Percentiles rank a stretch among this genome's conserved stretches.
These are phyloP conservation scores for Percopsis omiscomaycus DNA, from an alignment of 2,797 vertebrate species.

Conservation along the genomic window DNA sequence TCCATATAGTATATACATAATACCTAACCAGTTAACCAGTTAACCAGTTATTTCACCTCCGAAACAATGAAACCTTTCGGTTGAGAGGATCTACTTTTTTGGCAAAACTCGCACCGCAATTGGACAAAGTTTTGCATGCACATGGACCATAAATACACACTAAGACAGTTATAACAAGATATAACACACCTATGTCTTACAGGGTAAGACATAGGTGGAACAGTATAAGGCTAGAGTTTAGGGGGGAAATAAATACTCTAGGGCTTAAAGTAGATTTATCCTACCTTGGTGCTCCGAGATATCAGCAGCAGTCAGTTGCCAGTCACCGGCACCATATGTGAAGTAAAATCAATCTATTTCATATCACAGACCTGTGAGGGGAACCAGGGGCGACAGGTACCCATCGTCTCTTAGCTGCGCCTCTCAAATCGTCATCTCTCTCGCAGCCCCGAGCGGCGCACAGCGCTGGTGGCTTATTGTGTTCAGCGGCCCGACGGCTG, in stretches of 20 bases:
- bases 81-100: not conserved
- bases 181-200: not conserved
- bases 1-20: no score
- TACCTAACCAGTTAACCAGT: no score
- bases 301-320: constrained; percentile 76
- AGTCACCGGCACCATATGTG: constrained; percentile 72
- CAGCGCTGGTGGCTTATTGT: constrained; percentile 56
- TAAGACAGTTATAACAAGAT: constrained; percentile 3
- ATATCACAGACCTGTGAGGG: constrained; percentile 69
- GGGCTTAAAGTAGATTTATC: constrained; percentile 76
- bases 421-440: constrained; percentile 29
- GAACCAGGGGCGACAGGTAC: constrained; percentile 50
- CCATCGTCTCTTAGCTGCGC: constrained; percentile 38
- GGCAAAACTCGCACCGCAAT: not conserved
- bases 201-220: constrained; percentile 27
- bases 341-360: constrained; percentile 82
- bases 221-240: constrained; percentile 37
- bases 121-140: no score
- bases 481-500: constrained; percentile 58
- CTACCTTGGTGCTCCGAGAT: constrained; percentile 66
- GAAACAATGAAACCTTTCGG: no score
- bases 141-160: not conserved
- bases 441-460: constrained; percentile 42
- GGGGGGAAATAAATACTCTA: constrained; percentile 62
- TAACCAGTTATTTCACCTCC: no score